Evolutionary conservation across 64 coral and sea anemone species (phyloP), one percentile per base, ranked within the genome.

Genomic region (Acropora tenuis): DNA sequence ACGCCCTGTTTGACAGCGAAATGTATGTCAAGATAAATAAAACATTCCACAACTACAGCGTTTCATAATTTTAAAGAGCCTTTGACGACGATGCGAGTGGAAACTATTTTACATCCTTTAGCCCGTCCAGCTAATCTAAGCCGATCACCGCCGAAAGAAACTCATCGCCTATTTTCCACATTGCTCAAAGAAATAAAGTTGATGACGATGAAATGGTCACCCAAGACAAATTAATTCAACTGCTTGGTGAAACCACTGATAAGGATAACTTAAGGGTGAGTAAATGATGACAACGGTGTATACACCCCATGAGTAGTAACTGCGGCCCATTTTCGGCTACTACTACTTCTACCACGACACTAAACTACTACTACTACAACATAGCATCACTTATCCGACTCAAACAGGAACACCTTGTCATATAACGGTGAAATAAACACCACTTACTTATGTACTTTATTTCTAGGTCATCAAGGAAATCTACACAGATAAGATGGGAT

Each of bases 251-350:
- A 55, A 41, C 59, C 41, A 43, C 9, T 11, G 79, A 82, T 2
- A 41, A 43, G 43, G 79, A 65, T n/a, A 55, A 82, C 44, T 63
- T 82, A 63, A 63, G 63, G 79, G 79, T 82, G 1, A 61, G 55
- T 13, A 15, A 6, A 19, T 43, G n/a, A 80, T 60, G 20, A 43
- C 10, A 5, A 20, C 19, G 18, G 17, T 13, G 63, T 18, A 18
- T 12, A 59, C 55, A 7, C 55, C 12, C 55, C 55, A 59, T 7
- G 55, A 7, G 55, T 59, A 59, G 5, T 59, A 12, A 12, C 5
- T 59, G 55, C 2, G 44, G 4, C 44, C n/a, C 73, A 42, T 6
- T 42, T 41, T 30, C 30, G 30, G 30, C 30, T 30, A 30, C 30
- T 30, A 30, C 30, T 30, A 30, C 30, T 30, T 30, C 30, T 30